Conservation (phyloP, 1,140 invertebrate genomes). For the Drosophila tsacasi region DNA sequence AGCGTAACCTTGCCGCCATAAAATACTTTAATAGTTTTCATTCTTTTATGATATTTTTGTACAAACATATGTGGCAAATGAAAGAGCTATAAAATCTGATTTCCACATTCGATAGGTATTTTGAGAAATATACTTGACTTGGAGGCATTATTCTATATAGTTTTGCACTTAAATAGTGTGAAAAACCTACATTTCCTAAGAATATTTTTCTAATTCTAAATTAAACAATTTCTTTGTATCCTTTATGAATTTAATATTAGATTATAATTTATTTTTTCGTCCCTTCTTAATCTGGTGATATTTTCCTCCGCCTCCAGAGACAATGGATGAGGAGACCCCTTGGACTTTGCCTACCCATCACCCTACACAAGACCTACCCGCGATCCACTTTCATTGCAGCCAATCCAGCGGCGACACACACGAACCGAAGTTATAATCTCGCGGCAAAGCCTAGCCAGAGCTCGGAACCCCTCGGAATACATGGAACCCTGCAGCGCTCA, state of each 20-base stretch:
- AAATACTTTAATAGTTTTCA: neutral
- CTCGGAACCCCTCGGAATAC: slow-evolving; percentile 1
- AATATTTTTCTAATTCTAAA: too few species aligned
- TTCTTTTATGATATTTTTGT: neutral
- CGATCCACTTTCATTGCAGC: slow-evolving; percentile 32
- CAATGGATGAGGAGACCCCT: slow-evolving; percentile 8
- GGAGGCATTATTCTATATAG: neutral
- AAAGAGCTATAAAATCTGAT: neutral
- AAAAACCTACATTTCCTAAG: too few species aligned
- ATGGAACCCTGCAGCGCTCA: slow-evolving; percentile 13
- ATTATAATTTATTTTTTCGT: too few species aligned
- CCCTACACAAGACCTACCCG: slow-evolving; percentile 7
- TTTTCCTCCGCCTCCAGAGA: neutral
- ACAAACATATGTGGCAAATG: neutral
- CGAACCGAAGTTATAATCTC: slow-evolving; percentile 9
- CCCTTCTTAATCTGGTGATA: neutral
- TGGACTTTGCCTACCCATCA: slow-evolving; percentile 40
- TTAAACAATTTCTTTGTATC: too few species aligned
- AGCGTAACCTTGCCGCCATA: neutral
- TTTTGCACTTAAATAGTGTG: neutral
- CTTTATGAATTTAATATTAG: neutral
- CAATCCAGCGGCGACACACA: slow-evolving; percentile 38
- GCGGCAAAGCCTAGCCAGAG: slow-evolving; percentile 4
- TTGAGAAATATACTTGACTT: neutral
- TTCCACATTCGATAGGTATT: neutral